Conservation (phyloP, 2,797 vertebrate species). For the Valencia hispanica region DNA sequence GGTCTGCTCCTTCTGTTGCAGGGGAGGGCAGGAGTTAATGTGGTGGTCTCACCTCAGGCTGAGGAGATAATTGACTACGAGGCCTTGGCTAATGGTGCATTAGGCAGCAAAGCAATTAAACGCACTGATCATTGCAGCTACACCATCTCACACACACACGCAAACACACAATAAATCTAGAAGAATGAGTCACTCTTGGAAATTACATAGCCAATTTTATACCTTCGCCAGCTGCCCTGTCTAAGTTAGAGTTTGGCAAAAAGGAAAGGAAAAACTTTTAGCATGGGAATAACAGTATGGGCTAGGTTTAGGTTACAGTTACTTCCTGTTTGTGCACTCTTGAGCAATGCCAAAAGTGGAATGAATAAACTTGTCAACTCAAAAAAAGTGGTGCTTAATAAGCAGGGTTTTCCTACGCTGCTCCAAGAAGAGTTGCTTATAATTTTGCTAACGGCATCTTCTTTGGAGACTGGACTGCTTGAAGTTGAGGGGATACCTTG, state of each 20-base stretch:
- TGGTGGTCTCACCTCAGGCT: slow-evolving; percentile 77
- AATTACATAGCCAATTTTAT: slow-evolving; percentile 69
- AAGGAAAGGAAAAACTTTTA: slow-evolving; percentile 61
- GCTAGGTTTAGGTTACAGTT: slow-evolving; percentile 39
- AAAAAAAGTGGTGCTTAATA: slow-evolving; percentile 16
- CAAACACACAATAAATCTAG: slow-evolving; percentile 59
- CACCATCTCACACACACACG: slow-evolving; percentile 45
- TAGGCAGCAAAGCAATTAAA: slow-evolving; percentile 76
- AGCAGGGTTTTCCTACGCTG: slow-evolving; percentile 10
- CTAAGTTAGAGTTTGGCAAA: slow-evolving; percentile 62
- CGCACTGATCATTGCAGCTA: slow-evolving; percentile 73
- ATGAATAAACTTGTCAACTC: slow-evolving; percentile 36
- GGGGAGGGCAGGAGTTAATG: slow-evolving; percentile 75
- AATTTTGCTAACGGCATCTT: slow-evolving; percentile 16
- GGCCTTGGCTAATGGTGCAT: slow-evolving; percentile 72
- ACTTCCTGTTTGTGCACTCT: slow-evolving; percentile 55
- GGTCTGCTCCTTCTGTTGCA: slow-evolving; percentile 57
- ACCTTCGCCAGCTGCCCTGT: slow-evolving; percentile 68
- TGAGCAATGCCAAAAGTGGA: slow-evolving; percentile 32
- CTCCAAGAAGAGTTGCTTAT: slow-evolving; percentile 12
- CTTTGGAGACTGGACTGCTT: background rate
- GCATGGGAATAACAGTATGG: slow-evolving; percentile 62
- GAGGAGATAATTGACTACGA: slow-evolving; percentile 74
- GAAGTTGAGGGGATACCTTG: background rate
- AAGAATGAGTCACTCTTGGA: slow-evolving; percentile 75